These are phyloP conservation scores for Caenorhabditis afra DNA, from an alignment of 2,888 invertebrate genomes.

Conservation along the genomic window DNA sequence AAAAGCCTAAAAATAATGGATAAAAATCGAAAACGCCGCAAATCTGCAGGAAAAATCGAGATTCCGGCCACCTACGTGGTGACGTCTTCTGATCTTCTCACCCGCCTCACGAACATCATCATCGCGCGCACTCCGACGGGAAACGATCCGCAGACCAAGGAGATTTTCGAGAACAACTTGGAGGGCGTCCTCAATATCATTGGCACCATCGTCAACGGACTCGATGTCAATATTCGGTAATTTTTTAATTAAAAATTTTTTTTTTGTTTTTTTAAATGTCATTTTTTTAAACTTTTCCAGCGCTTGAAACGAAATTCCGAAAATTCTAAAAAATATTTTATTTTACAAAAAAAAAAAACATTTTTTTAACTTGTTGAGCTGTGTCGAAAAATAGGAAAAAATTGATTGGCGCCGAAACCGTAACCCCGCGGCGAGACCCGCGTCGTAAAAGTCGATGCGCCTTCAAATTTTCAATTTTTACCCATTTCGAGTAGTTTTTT, in stretches of 20 bases:
- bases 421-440: no score
- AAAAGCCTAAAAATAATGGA: no score
- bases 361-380: no score
- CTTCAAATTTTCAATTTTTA: no score
- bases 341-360: no score
- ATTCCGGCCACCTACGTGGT: neutral
- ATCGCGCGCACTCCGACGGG: neutral
- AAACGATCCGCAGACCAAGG: constrained; percentile 2
- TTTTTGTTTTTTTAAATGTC: neutral
- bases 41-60: constrained; percentile 42
- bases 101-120: constrained; percentile 15
- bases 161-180: constrained; percentile 83
- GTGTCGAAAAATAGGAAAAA: no score
- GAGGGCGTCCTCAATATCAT: constrained; percentile 83
- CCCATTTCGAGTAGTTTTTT: no score
- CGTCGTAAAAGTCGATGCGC: no score
- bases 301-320: no score
- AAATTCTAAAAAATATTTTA: no score
- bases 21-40: no score
- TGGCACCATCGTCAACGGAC: constrained; percentile 83
- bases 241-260: constrained; percentile 18
- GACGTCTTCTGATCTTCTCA: constrained; percentile 8
- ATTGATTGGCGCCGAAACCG: no score
- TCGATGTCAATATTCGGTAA: constrained; percentile 83
- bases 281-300: neutral